Base-by-base conservation (phyloP, 1,140 invertebrate genomes). In the Papilio machaon region DNA sequence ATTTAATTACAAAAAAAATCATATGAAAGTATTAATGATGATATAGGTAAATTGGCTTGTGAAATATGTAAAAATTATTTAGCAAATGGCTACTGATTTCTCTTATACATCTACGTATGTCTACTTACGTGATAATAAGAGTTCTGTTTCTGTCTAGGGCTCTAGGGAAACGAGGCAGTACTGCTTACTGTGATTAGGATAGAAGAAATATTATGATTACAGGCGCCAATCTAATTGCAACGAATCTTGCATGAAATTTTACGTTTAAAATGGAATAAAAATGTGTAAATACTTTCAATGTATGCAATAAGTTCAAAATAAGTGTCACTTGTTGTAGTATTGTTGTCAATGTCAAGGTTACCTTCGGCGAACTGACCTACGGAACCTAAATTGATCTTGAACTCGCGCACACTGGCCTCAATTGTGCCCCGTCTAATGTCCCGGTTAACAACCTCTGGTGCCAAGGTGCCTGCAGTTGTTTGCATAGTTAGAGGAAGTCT, bases 361-460 rank as follows among this genome's bases (percentile, higher is more conserved):
- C 91, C 93, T 94, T 94, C 90, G 91, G 87, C 88, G 93, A 91
- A 94, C 93, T 94, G 93, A 94, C 93, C 93, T 94, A 94, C 91
- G 91, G 93, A 92, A 94, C 93, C 91, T 93, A 94, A 94, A 94
- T 94, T 94, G 92, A 88, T 94, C 93, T 94, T 93, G 93, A 94
- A 92, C 93, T 92, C 90, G 91, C 90, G 92, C 91, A 91, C 91
- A 92, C 88, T 94, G 92, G 93, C 91, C 93, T 94, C 93, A 94
- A 94, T 94, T 94, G 92, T 90, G 90, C 86, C 86, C 90, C 89
- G 91, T 91, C 89, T 91, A 92, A 92, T 92, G 93, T 90, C 89
- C 87, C 91, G 93, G 93, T 94, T 94, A 94, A 91, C 93, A 94
- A 94, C 93, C 93, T 94, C 91, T 92, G 89, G 86, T 92, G 86